Evolutionary conservation across 2,888 invertebrate species (phyloP).

Genomic region (Luffia ferchaultella): DNA sequence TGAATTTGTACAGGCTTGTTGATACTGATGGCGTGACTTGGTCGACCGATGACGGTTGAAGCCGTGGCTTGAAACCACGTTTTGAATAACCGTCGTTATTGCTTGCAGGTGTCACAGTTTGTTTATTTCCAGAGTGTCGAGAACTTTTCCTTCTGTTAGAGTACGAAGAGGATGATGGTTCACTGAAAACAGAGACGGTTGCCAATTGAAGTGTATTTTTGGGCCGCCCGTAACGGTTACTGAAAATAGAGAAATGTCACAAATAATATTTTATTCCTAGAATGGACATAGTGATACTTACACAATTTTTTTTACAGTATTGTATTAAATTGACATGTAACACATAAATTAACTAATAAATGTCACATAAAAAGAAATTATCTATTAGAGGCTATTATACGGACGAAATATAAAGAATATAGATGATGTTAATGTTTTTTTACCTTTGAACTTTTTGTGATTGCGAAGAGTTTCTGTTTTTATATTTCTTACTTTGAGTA

Average conservation of each 20-base stretch:
- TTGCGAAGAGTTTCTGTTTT: conserved; percentile 44
- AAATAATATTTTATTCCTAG: not conserved
- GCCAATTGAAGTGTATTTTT: conserved; percentile 67
- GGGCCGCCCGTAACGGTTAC: conserved; percentile 51
- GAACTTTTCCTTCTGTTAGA: conserved; percentile 61
- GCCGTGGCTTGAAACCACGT: conserved; percentile 75
- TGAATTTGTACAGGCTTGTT: conserved; percentile 79
- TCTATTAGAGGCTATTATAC: no score
- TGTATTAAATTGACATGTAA: no score
- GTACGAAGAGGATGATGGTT: conserved; percentile 49
- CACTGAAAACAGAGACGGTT: conserved; percentile 74
- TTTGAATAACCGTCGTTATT: conserved; percentile 54
- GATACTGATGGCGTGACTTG: conserved; percentile 53
- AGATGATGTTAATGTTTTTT: no score
- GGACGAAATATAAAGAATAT: no score
- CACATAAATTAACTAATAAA: no score
- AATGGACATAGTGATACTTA: no score
- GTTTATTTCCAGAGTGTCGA: conserved; percentile 49
- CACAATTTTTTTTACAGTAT: no score
- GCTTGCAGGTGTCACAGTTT: conserved; percentile 40
- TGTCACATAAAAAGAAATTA: no score
- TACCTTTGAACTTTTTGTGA: conserved; percentile 52
- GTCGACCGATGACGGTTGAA: conserved; percentile 65
- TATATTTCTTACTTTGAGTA: conserved; percentile 48
- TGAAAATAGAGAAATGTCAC: conserved; percentile 38